Percentiles rank a stretch among this genome's conserved stretches.
These are phyloP conservation scores for Lepilemur septentrionalis DNA, from an alignment of 2,797 vertebrate genomes.

Conservation along the genomic window DNA sequence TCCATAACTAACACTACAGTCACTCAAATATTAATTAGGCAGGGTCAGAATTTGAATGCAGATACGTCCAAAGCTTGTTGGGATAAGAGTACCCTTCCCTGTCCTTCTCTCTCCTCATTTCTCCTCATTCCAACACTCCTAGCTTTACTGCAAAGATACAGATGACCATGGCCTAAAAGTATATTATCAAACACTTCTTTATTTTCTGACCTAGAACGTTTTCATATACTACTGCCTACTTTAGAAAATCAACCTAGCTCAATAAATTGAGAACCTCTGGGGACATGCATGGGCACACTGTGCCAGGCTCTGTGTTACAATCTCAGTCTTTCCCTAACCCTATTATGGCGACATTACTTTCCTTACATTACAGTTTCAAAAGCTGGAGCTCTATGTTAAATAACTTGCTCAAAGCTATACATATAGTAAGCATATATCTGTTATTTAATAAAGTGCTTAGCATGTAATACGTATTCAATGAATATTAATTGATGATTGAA, in stretches of 20 bases:
- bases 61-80: background rate
- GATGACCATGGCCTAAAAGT: background rate
- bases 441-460: background rate
- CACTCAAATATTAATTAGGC: background rate
- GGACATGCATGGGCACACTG: too few species aligned
- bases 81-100: background rate
- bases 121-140: background rate
- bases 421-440: background rate
- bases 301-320: background rate
- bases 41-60: background rate
- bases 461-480: background rate
- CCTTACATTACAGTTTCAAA: background rate
- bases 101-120: background rate
- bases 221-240: background rate
- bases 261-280: background rate
- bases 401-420: background rate
- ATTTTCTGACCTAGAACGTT: background rate
- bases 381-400: background rate
- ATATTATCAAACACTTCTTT: background rate
- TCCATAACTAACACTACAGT: background rate
- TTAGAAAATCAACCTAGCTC: background rate
- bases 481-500: background rate
- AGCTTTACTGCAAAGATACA: background rate
- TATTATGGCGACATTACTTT: background rate
- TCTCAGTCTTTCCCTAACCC: background rate